Base-by-base conservation (phyloP, 2,113 vertebrate genomes). In the Sisor rabdophorus region DNA sequence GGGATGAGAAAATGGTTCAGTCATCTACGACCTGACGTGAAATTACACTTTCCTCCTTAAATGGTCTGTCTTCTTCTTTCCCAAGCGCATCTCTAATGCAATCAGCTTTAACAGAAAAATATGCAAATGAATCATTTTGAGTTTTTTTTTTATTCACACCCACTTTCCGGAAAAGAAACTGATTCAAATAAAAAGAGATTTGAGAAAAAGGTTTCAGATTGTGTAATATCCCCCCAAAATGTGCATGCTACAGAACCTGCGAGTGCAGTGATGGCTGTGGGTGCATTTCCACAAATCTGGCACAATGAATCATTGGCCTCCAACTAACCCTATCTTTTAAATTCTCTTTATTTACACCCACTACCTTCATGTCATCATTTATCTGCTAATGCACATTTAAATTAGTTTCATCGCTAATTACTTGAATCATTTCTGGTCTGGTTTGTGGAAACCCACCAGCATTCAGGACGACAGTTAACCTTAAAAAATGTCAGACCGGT, bases 21-120 rank as follows among this genome's bases (percentile, higher is more conserved):
- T 81, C 55, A 76, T 79, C 64, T 63, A 50, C 26, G 28, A 50
- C 61, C 70, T 68, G 48, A 40, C 73, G 20, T 65, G 75, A 58
- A 80, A 83, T 75, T 74, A 71, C 58, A 80, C 71, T 69, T 65
- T 64, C 53, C 47, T 73, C 61, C 74, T 52, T 78, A 58, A 77
- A 82, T 71, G 74, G 74, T 65, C 26, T 24, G 22, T 36, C 71
- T 75, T 73, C 40, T 28, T 19, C 11, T 32, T 12, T 8, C 12
- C 71, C 50, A 22, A 68, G 61, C 58, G 55, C 17, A 71, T 67
- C 56, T 72, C 68, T 61, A 82, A 67, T 48, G 79, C 76, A 78
- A 78, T 83, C 79, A 80, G 70, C 60, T 53, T 47, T 75, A 80
- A 83, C 75, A 80, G 52, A 79, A 70, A 47, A 73, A 77, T 75